These are phyloP conservation scores for Poicephalus meyeri DNA, from an alignment of 2,113 vertebrate species.

Conservation along the genomic window DNA sequence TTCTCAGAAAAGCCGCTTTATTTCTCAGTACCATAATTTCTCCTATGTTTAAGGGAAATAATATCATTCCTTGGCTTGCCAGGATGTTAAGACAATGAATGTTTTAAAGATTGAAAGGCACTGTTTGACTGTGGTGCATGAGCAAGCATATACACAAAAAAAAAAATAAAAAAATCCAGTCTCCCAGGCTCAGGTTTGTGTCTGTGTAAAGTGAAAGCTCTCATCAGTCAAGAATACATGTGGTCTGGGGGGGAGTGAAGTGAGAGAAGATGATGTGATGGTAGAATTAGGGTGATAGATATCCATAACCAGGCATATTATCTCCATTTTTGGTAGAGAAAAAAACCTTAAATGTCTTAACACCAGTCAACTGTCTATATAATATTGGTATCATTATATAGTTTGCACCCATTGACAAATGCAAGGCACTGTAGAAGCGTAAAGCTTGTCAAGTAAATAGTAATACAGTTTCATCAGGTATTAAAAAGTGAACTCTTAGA, in stretches of 20 bases:
- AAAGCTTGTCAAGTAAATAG: conserved; percentile 22
- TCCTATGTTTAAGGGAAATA: not conserved
- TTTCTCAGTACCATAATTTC: not conserved
- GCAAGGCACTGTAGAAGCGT: not conserved
- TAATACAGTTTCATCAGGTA: not conserved
- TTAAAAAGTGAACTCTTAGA: not conserved
- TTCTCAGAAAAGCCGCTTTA: not conserved
- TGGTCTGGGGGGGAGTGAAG: not conserved
- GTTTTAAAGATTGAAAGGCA: not conserved
- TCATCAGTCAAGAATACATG: not conserved
- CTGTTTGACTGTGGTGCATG: not conserved
- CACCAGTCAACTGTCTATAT: not conserved
- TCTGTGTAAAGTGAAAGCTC: not conserved
- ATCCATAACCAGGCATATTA: not conserved
- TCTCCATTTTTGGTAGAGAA: not conserved
- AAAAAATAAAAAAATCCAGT: not conserved
- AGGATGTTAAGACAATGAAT: not conserved
- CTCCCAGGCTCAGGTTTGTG: not conserved
- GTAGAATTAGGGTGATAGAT: conserved; percentile 12
- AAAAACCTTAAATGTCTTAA: not conserved
- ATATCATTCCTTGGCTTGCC: not conserved
- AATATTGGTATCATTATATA: not conserved
- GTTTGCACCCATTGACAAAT: not conserved
- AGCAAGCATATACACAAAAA: not conserved
- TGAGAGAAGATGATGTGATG: not conserved